A percentile compares a stretch with the other conserved stretches of the same genome.
Evolutionary conservation across 2,888 invertebrate genomes (phyloP).

Genomic region (Caenorhabditis wallacei): DNA sequence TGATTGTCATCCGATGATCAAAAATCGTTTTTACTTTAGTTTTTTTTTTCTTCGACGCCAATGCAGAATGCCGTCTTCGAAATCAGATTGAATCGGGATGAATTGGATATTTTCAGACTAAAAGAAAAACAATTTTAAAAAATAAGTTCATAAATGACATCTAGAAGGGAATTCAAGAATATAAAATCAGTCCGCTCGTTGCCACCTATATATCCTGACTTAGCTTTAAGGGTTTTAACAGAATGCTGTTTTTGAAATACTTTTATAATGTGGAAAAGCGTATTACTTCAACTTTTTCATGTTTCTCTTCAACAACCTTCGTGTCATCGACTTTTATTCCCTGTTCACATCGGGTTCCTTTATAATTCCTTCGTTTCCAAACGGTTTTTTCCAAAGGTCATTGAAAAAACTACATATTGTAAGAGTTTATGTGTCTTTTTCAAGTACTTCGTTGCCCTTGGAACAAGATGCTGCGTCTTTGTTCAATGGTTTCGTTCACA

Average conservation of each 20-base stretch:
- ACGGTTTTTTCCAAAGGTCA: constrained; percentile 17
- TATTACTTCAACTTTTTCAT: too few relatives aligned
- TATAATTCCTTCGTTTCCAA: neutral
- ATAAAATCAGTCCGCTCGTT: too few relatives aligned
- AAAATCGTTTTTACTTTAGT: neutral
- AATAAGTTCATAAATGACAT: too few relatives aligned
- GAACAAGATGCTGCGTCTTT: constrained; percentile 35
- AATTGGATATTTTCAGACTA: too few relatives aligned
- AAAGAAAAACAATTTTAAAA: too few relatives aligned
- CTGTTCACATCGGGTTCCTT: neutral
- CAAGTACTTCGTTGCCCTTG: constrained; percentile 57
- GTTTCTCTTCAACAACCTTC: too few relatives aligned
- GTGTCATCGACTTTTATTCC: constrained; percentile 7
- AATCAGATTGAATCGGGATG: too few relatives aligned
- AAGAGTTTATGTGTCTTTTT: constrained; percentile 19
- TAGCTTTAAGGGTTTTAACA: too few relatives aligned
- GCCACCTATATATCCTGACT: too few relatives aligned
- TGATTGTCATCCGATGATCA: neutral
- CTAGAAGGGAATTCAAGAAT: too few relatives aligned
- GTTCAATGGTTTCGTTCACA: neutral
- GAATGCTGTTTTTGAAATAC: too few relatives aligned
- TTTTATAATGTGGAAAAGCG: too few relatives aligned
- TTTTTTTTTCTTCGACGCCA: neutral
- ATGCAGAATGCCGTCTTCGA: neutral
- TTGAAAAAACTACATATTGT: constrained; percentile 28